Base-by-base conservation (phyloP, 2,888 invertebrate species). In the Andrena flavipes region DNA sequence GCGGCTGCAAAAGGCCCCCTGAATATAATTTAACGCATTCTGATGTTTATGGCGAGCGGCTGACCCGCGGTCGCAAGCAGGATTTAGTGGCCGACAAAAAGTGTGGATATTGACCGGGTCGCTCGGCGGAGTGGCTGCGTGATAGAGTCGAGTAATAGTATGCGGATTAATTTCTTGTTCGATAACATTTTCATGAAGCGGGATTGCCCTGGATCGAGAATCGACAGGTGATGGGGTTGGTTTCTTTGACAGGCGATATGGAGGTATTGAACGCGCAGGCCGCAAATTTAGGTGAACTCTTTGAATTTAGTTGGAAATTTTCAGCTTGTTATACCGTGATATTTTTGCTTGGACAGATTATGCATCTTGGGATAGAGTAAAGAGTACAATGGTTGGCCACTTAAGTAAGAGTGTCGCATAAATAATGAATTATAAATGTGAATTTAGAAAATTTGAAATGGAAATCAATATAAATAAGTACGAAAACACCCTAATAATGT, bases 131-230 rank as follows among this genome's bases (percentile, higher is more conserved):
- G 59, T 64, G 42, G 59, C 7, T 5, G 29, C 26, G 35, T 6
- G 13, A 72, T 33, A 26, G 42, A 42, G 59, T 13, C 20, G 63
- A 10, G 23, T 20, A 13, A 35, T 16, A 26, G 49, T 42, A 76
- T 49, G 26, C 20, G 59, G 59, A 70, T 80, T 70, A 70, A 76
- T 70, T 76, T 80, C 79, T 70, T 79, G 77, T 54, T 54, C 42
- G 72, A 76, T 71, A 63, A 70, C 42, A 23, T 5, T 51, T 51
- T 49, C 51, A 62, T 54, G 62, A 60, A 70, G 60, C 60, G 62
- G 30, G 60, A 60, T 62, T 29, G 60, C 29, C 29, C 20, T 23
- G 75, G 69, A 59, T 69, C 69, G 59, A n/a, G 49, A 48, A n/a
- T 65, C 56, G 64, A 13, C 13, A 26, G 60, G 6, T 30, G 3